Conservation (phyloP, 2,888 invertebrate genomes). For the Corbicula japonica region DNA sequence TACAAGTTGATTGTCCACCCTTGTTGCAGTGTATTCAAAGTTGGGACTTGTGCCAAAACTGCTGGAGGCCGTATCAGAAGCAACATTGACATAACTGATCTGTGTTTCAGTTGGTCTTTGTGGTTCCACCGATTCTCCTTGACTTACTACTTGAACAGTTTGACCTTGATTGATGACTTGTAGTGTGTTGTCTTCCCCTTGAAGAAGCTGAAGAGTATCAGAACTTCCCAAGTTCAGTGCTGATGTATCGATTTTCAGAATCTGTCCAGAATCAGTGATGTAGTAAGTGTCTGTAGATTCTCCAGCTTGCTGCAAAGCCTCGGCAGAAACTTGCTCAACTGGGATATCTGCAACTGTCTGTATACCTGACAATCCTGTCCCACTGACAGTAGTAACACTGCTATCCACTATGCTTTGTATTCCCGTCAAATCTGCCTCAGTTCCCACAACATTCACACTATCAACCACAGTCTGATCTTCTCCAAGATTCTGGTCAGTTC, state of each 20-base stretch:
- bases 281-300: constrained; percentile 30
- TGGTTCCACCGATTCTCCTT: not conserved
- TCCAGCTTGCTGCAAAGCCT: no score
- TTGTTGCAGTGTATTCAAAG: constrained; percentile 28
- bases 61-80: not conserved
- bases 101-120: not conserved
- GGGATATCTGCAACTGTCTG: no score
- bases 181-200: constrained; percentile 8
- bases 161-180: constrained; percentile 12
- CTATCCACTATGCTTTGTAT: no score
- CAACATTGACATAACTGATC: not conserved
- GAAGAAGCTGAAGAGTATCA: constrained; percentile 11
- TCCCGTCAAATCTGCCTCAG: no score
- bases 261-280: constrained; percentile 40
- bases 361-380: no score
- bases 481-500: no score
- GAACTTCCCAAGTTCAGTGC: constrained; percentile 6
- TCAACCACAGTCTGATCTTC: no score
- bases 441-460: no score
- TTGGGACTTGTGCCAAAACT: not conserved
- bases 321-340: no score
- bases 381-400: no score
- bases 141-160: not conserved
- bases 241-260: constrained; percentile 39
- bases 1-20: constrained; percentile 9